Base-by-base conservation (phyloP, 2,797 vertebrate genomes). In the Melanotaenia trifasciata region DNA sequence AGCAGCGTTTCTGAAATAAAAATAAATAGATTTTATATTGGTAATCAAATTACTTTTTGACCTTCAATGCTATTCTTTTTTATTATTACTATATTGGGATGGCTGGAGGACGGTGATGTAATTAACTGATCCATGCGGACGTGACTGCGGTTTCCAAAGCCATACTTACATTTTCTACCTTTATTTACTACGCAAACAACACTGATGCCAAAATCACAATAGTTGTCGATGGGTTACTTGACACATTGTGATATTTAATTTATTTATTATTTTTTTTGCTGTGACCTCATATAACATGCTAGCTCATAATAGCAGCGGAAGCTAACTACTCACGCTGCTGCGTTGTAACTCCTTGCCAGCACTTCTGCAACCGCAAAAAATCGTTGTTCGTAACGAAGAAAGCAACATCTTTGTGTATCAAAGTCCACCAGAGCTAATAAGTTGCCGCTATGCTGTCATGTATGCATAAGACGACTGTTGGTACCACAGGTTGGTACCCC, bases 321-420 rank as follows among this genome's bases (percentile, higher is more conserved):
- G 43, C 32, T 64, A 6, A 32, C 30, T 71, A 92, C 94, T 92
- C 78, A 95, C 94, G 12, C 20, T 81, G 65, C 28, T 90, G 30
- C 84, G 67, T 63, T 88, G 86, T 68, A 92, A 78, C 53, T 86
- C 78, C 5, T 68, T 88, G 11, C 74, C 77, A 5, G 73, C 81
- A 36, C 58, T 70, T 76, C 91, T 90, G 63, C 85, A 94, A 2
- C 92, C 79, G 75, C 76, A 89, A 24, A 84, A 64, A 16, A 91
- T 13, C 0, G 83, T 58, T 9, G 90, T 84, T 67, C 94, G 87
- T 24, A 93, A 28, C 3, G 84, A 78, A 4, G 85, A 81, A 1
- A 93, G 81, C 1, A 95, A 70, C 94, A 94, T 94, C 0, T 61
- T 80, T 43, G 8, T 7, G 12, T 6, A 3, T 5, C 12, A 1